Conservation (phyloP, 2,113 vertebrate genomes). For the Callocephalon fimbriatum region DNA sequence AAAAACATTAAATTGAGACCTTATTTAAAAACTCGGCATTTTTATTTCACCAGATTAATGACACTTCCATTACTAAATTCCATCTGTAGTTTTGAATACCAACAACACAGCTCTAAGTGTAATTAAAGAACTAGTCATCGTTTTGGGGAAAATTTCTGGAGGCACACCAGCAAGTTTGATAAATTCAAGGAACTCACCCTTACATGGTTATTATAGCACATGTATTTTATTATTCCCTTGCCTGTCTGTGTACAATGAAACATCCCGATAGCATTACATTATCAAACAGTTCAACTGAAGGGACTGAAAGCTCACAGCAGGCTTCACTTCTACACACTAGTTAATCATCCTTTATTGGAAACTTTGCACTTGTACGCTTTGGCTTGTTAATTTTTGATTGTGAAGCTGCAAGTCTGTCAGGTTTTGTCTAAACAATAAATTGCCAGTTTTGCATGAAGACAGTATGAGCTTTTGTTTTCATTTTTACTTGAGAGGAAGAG, state of each 20-base stretch:
- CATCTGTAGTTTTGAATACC: constrained; percentile 25
- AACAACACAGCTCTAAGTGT: constrained; percentile 8
- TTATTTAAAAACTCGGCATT: constrained; percentile 43
- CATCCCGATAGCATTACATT: neutral
- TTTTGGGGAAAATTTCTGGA: constrained; percentile 23
- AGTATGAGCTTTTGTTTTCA: neutral
- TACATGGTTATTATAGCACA: neutral
- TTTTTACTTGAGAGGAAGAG: neutral
- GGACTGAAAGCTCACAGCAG: neutral
- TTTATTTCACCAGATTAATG: constrained; percentile 60
- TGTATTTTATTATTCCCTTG: neutral
- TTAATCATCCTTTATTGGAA: neutral
- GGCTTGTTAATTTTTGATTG: neutral
- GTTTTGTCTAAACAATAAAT: neutral
- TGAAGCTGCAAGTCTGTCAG: neutral
- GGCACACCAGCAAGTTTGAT: neutral
- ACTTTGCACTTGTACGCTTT: neutral
- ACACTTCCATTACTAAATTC: constrained; percentile 30
- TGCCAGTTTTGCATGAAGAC: neutral
- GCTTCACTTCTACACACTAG: neutral
- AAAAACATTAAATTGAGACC: constrained; percentile 47
- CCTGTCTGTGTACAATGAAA: neutral
- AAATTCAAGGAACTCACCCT: neutral
- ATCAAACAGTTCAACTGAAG: neutral
- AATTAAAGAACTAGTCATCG: constrained; percentile 46